phyloP scores from a whole-genome alignment of 2,797 vertebrate genomes.

The Aeoliscus strigatus region DNA sequence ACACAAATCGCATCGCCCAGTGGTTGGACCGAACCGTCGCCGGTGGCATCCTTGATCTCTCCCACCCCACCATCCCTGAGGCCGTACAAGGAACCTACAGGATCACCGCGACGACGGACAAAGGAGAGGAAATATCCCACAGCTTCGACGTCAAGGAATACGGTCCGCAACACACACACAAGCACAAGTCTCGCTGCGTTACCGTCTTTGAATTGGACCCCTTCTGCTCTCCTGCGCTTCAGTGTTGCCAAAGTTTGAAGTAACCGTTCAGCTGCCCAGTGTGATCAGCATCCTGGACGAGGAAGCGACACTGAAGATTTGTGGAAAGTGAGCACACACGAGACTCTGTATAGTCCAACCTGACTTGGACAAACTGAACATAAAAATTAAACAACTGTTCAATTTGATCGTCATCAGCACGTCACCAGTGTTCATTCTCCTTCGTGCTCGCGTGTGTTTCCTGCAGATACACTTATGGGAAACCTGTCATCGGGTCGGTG shows the following conservation, averaged over 20 bases:
- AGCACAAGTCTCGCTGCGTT: background rate
- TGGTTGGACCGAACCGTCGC: conserved; percentile 71
- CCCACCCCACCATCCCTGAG: conserved; percentile 69
- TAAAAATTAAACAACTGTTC: no score
- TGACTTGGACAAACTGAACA: no score
- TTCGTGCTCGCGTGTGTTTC: background rate
- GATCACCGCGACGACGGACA: conserved; percentile 54
- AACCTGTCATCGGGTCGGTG: conserved; percentile 65
- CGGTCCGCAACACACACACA: conserved; percentile 43
- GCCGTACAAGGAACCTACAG: conserved; percentile 69
- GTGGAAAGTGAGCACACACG: conserved; percentile 86
- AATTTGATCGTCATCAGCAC: no score
- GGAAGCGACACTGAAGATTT: conserved; percentile 59
- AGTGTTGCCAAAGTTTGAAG: conserved; percentile 80
- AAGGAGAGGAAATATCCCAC: conserved; percentile 41
- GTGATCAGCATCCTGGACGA: conserved; percentile 67
- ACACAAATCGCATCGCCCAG: conserved; percentile 77
- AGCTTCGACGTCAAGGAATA: conserved; percentile 73
- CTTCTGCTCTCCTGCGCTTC: conserved; percentile 15
- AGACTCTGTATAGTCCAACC: no score
- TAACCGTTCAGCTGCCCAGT: conserved; percentile 63
- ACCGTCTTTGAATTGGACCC: background rate
- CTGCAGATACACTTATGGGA: conserved; percentile 75
- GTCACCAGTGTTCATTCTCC: no score
- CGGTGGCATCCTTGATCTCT: conserved; percentile 76